A percentile compares a stretch with the other conserved stretches of the same genome.
Conservation (phyloP, 1,140 invertebrate species). For the Apocrypta bakeri region DNA sequence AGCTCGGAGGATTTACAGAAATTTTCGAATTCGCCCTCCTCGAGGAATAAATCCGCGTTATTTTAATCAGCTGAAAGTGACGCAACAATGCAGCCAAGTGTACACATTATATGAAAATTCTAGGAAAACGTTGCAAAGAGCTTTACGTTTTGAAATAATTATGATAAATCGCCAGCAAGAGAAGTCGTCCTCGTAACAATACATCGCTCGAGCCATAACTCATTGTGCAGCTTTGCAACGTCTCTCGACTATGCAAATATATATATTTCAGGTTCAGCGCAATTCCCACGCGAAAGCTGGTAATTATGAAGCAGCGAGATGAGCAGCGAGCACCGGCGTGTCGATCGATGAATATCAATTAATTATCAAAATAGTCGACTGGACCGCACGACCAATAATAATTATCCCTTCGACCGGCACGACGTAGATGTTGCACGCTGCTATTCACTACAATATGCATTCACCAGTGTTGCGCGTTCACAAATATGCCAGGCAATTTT, state of each 20-base stretch:
- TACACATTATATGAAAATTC: too few relatives aligned
- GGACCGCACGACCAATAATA: constrained; percentile 22
- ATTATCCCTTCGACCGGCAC: constrained; percentile 38
- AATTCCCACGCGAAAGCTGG: constrained; percentile 40
- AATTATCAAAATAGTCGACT: constrained; percentile 50
- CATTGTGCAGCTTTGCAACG: not conserved
- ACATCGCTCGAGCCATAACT: not conserved
- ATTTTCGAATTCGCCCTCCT: too few relatives aligned
- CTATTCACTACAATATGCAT: not conserved
- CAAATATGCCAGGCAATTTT: constrained; percentile 39
- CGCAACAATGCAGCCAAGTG: not conserved
- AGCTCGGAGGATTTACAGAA: too few relatives aligned
- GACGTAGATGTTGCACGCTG: not conserved
- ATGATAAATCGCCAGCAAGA: not conserved
- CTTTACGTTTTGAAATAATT: too few relatives aligned
- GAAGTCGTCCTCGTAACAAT: not conserved
- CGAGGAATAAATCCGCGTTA: too few relatives aligned
- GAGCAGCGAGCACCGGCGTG: not conserved
- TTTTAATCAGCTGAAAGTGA: too few relatives aligned
- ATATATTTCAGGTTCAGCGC: not conserved
- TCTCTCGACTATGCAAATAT: too few relatives aligned
- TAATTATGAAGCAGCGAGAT: constrained; percentile 27
- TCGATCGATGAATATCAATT: constrained; percentile 52
- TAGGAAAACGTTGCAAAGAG: too few relatives aligned
- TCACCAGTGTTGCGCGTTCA: not conserved